Base-by-base conservation (phyloP, 2,113 vertebrate genomes). In the Alethe castanea region DNA sequence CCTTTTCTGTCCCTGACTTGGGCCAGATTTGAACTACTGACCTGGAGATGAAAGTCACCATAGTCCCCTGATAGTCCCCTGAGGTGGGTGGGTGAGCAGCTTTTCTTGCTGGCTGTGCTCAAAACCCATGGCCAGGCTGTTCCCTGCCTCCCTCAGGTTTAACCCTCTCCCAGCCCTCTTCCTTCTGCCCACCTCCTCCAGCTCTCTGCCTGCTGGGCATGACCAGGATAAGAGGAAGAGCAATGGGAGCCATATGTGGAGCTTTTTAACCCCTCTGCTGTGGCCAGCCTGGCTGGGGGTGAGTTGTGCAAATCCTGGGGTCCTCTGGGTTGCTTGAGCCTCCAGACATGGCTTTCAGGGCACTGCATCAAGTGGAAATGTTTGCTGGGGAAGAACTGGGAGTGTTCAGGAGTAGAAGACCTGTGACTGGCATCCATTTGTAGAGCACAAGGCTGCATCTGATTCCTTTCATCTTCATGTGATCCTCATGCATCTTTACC, bases 1-100 rank as follows among this genome's bases (percentile, higher is more conserved):
- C 90, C 80, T 95, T 96, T 96, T 77, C 94, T 96, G 92, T 96
- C 83, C 80, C 57, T 91, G 82, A 28, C 80, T 92, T 93, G 86
- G 94, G 53, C 72, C 90, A 88, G 80, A 92, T 81, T 95, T 97
- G 95, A 96, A 84, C 90, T 88, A 1, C 61, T 94, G 95, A 96
- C 95, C 95, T 96, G 90, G 48, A 92, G 90, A 88, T 96, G 73
- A 88, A 94, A 96, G 92, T 81, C 88, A 45, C 93, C 60, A 67
- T 2, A 71, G 94, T 81, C 67, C 84, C 61, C 79, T 72, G 90
- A 64, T 64, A 81, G 90, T 77, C 65, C 90, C 94, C 80, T 0
- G 36, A 57, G 93, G 87, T 77, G 0, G 53, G 52, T 85, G 78
- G 65, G 69, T 85, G 70, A 67, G 65, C 89, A 60, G 69, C 8